These are phyloP conservation scores for Corvus moneduloides DNA, from an alignment of 2,113 vertebrate species.

Conservation along the genomic window DNA sequence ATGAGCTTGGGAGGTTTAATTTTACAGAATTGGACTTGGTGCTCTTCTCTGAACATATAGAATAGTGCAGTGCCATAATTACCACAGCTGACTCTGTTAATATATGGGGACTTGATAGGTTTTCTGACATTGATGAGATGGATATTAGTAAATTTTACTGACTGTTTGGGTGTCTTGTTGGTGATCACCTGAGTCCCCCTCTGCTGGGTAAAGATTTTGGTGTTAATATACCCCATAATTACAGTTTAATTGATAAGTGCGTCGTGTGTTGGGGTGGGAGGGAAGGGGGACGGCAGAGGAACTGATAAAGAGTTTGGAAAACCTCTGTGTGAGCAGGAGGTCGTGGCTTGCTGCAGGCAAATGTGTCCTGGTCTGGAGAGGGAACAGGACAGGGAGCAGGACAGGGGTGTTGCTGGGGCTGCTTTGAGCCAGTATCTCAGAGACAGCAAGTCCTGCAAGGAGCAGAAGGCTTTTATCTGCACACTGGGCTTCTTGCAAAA, in stretches of 20 bases:
- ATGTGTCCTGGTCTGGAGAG: background rate
- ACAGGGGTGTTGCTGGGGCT: background rate
- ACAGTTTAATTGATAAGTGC: background rate
- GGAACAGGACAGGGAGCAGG: background rate
- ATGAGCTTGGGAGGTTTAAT: background rate
- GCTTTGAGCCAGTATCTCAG: background rate
- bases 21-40: background rate
- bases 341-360: background rate
- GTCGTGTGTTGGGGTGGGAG: too few species aligned
- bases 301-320: background rate
- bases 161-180: background rate
- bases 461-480: background rate
- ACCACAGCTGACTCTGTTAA: background rate
- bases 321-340: background rate
- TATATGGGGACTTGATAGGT: fast-evolving
- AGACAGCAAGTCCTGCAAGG: background rate
- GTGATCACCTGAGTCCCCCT: background rate
- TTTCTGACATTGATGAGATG: background rate
- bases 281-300: background rate
- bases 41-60: background rate
- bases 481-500: background rate
- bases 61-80: background rate
- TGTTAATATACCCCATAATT: background rate
- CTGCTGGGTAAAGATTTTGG: background rate
- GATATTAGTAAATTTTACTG: background rate